Conservation (phyloP, 2,888 invertebrate species). For the Spisula subtruncata region DNA sequence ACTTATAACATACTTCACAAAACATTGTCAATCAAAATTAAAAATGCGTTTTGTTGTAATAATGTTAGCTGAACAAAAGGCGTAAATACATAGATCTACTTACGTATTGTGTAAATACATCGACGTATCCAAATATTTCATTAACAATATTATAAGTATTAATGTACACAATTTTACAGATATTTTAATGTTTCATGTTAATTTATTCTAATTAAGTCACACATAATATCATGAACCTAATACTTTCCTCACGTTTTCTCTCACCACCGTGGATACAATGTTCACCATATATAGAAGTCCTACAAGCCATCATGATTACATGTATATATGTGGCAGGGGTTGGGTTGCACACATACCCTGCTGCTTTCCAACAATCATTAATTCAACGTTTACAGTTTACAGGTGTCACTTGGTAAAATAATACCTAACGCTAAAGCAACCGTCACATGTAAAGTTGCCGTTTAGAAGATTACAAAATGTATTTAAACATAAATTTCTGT, state of each 20-base stretch:
- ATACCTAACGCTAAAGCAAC: constrained; percentile 33
- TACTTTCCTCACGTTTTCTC: not conserved
- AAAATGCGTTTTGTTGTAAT: no score
- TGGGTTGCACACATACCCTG: constrained; percentile 9
- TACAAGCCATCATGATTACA: not conserved
- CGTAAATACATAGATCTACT: no score
- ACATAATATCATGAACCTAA: not conserved
- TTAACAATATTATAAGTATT: no score
- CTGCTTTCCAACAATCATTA: constrained; percentile 25
- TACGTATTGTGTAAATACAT: no score
- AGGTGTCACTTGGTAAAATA: constrained; percentile 44
- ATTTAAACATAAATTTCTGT: not conserved
- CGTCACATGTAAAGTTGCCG: not conserved
- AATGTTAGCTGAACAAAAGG: no score
- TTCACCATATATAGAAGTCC: no score
- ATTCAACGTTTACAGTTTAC: constrained; percentile 40
- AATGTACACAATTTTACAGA: no score
- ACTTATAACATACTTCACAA: no score
- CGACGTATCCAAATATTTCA: no score
- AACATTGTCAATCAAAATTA: no score
- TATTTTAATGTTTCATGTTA: no score
- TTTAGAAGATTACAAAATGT: not conserved
- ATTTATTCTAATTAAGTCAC: not conserved
- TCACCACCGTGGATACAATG: not conserved
- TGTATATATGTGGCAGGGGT: not conserved